Percentiles rank a stretch among this genome's conserved stretches.
Conservation (phyloP, 2,113 vertebrate genomes). For the Erpornis zantholeuca region DNA sequence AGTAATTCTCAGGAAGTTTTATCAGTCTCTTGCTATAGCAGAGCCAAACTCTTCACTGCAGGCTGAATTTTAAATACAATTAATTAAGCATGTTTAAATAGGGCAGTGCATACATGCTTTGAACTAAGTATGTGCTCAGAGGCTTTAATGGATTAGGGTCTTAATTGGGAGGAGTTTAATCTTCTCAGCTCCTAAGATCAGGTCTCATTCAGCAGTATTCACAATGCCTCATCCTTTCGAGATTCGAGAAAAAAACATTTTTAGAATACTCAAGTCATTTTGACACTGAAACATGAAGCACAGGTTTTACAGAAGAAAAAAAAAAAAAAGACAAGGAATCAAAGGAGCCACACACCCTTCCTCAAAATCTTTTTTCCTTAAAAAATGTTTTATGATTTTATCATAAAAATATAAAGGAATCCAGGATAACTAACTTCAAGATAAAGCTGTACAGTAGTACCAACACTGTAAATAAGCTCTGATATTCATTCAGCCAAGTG, state of each 20-base stretch:
- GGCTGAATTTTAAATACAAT: not conserved
- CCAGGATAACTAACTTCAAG: not conserved
- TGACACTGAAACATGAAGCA: not conserved
- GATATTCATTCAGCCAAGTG: not conserved
- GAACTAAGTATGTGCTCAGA: conserved; percentile 16
- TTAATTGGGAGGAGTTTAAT: conserved; percentile 39
- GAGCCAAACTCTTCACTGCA: not conserved
- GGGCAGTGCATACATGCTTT: conserved; percentile 1
- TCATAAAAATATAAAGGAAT: not conserved
- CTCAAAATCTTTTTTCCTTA: not conserved
- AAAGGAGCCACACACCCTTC: not conserved
- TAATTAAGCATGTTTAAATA: not conserved
- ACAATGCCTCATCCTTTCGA: not conserved
- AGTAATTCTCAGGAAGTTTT: not conserved
- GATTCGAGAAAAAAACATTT: not conserved
- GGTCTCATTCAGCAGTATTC: not conserved
- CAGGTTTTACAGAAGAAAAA: not conserved
- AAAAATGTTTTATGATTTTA: not conserved
- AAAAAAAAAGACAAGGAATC: not conserved
- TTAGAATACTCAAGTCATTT: not conserved
- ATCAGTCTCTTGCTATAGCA: not conserved
- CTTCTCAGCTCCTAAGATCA: conserved; percentile 14
- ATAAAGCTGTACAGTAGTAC: not conserved
- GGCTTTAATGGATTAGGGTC: conserved; percentile 35
- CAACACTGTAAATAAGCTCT: not conserved